A percentile compares a stretch with the other conserved stretches of the same genome.
Conservation (phyloP, 2,888 invertebrate species). For the Buathra laborator region DNA sequence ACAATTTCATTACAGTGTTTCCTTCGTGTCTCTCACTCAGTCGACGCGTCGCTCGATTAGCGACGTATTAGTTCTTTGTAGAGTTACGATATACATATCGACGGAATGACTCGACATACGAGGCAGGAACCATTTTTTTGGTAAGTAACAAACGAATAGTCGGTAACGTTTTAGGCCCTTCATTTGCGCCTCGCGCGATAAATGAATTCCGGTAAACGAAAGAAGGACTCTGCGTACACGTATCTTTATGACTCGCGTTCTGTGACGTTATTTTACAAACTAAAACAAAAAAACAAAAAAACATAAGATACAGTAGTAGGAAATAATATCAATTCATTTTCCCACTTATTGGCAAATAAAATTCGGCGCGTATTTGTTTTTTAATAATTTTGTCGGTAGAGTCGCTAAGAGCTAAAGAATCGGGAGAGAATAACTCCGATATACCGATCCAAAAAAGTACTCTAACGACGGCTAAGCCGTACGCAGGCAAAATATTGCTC, state of each 20-base stretch:
- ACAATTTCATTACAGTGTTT: conserved; percentile 49
- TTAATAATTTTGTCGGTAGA: conserved; percentile 6
- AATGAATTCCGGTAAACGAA: conserved; percentile 9
- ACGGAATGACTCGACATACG: conserved; percentile 49
- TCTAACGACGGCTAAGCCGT: conserved; percentile 33
- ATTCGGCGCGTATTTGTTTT: conserved; percentile 42
- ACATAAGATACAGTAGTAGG: conserved; percentile 20
- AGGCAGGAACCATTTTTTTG: conserved; percentile 63
- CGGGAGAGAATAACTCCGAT: neutral
- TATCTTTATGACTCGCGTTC: conserved; percentile 29
- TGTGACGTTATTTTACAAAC: neutral
- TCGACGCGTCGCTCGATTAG: conserved; percentile 18
- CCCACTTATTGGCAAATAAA: conserved; percentile 44
- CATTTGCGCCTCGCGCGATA: neutral
- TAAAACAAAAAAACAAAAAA: conserved; percentile 31
- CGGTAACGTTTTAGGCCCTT: conserved; percentile 55
- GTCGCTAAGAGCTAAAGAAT: neutral
- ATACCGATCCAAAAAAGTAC: conserved; percentile 14
- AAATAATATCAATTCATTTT: conserved; percentile 56
- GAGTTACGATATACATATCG: neutral
- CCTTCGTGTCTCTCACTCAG: conserved; percentile 1
- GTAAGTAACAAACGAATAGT: conserved; percentile 69
- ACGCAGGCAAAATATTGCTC: conserved; percentile 30
- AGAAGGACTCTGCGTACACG: conserved; percentile 39
- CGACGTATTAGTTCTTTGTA: neutral